Evolutionary conservation across 2,797 vertebrate genomes (phyloP).

Genomic region (Myotis planiceps): DNA sequence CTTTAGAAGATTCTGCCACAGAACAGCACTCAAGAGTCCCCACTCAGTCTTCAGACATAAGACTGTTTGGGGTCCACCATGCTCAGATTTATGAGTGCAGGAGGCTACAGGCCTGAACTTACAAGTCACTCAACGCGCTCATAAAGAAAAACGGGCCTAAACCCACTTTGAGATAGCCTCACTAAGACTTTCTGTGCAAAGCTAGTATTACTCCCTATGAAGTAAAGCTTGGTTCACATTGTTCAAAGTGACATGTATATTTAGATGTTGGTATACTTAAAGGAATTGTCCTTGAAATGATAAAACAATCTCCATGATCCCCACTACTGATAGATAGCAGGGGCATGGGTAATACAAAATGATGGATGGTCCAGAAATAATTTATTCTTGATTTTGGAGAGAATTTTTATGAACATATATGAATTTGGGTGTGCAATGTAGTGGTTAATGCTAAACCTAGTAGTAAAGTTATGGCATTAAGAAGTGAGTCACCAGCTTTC

Average conservation of each 20-base stretch:
- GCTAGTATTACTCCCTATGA: background rate
- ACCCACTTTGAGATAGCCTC: background rate
- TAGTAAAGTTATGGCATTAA: background rate
- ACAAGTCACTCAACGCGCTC: background rate
- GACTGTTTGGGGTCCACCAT: background rate
- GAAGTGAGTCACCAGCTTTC: background rate
- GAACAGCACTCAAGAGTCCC: background rate
- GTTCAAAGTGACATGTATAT: background rate
- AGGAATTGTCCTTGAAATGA: background rate
- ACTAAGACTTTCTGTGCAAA: background rate
- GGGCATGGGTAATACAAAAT: background rate
- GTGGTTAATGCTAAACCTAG: background rate
- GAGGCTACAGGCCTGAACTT: background rate
- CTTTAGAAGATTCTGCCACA: constrained; percentile 4
- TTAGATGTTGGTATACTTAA: background rate
- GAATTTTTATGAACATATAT: background rate
- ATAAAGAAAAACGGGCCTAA: background rate
- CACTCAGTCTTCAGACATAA: background rate
- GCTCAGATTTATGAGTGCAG: background rate
- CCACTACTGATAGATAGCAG: background rate
- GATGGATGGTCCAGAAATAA: background rate
- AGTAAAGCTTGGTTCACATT: constrained; percentile 22
- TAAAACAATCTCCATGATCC: background rate
- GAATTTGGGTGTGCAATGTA: background rate
- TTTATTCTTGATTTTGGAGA: constrained; percentile 27